These are phyloP conservation scores for Ridgeia piscesae DNA, from an alignment of 1,140 invertebrate species.

Conservation along the genomic window DNA sequence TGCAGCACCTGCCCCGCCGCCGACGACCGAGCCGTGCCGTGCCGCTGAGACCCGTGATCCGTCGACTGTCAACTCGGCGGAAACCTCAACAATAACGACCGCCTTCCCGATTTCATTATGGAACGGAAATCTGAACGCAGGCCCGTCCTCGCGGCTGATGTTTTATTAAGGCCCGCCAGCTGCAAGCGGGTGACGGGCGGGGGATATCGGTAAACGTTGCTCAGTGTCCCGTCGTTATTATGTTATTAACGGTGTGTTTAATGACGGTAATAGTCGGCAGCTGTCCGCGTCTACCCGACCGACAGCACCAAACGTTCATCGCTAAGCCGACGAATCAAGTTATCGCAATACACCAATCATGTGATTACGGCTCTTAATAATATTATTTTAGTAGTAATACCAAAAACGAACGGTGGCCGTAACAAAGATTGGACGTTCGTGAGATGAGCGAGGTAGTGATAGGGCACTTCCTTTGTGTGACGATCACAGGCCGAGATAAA, in stretches of 20 bases:
- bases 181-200: neutral
- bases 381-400: neutral
- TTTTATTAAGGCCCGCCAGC: neutral
- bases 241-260: neutral
- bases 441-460: neutral
- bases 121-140: neutral
- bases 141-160: neutral
- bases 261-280: neutral
- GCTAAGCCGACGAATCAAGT: neutral
- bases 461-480: neutral
- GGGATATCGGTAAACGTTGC: neutral
- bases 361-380: neutral
- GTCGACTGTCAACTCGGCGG: neutral
- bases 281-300: neutral
- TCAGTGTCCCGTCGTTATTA: neutral
- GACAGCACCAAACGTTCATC: neutral
- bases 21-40: neutral
- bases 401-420: neutral
- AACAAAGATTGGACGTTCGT: neutral
- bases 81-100: neutral
- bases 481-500: neutral
- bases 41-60: neutral
- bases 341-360: neutral
- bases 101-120: neutral
- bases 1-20: no score